Evolutionary conservation across 2,888 invertebrate species (phyloP), one percentile per base, ranked within the genome.

Genomic region (Julus scandinavius): DNA sequence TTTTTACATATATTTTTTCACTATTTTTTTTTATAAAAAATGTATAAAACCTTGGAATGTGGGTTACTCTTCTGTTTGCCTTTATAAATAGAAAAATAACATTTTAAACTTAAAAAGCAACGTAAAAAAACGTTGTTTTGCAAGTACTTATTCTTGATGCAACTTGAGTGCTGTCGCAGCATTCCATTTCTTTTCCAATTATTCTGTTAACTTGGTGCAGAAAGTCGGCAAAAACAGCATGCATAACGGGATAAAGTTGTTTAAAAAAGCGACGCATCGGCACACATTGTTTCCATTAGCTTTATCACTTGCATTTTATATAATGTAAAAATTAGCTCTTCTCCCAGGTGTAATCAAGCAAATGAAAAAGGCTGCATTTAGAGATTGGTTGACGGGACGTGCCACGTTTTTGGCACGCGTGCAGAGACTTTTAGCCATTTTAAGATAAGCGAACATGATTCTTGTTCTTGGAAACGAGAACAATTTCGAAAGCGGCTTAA

Each of bases 211-310:
- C 63, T 63, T n/a, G 2, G 17, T n/a, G 20, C n/a, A 17, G 63
- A 63, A 63, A 63, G n/a, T 63, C 17, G 63, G 20, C 63, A 63
- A 63, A 63, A 63, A 63, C 20, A 63, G n/a, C 63, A 63, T 20
- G 63, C 63, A 63, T 63, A 13, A 63, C 63, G n/a, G 63, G 63
- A 63, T 63, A 63, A 63, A 17, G 63, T n/a, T 63, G 20, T 63
- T 63, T 63, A 63, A 63, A 63, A 63, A 63, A n/a, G 63, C 63
- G 63, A n/a, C 63, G 63, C 63, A 63, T 63, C 63, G 63, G 63
- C 63, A 63, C 63, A 63, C 63, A 63, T 63, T 63, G 63, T 63
- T 63, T 63, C 63, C 63, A 63, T 63, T 63, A 63, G 63, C 63
- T 17, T 63, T 63, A 63, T 63, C 63, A 63, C 63, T 63, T n/a